A percentile compares a stretch with the other conserved stretches of the same genome.
phyloP scores from a whole-genome alignment of 2,113 vertebrate genomes.

The Hemibagrus wyckioides region DNA sequence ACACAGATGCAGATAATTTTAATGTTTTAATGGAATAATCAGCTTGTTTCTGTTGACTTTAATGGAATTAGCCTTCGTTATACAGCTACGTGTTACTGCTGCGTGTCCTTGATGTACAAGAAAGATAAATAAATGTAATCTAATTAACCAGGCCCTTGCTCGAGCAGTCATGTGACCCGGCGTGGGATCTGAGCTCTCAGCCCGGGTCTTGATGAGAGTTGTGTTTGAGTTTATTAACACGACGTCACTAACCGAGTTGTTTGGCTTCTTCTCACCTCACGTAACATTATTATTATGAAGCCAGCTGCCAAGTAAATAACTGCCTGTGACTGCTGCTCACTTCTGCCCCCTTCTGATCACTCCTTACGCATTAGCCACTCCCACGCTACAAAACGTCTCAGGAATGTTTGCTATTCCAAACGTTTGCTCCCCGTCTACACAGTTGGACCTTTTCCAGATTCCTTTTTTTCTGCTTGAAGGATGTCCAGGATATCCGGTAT shows the following conservation, averaged over 20 bases:
- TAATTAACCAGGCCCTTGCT: neutral
- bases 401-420: neutral
- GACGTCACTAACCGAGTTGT: neutral
- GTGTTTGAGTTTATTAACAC: neutral
- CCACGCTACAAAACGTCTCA: neutral
- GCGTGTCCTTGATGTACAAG: neutral
- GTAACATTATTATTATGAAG: neutral
- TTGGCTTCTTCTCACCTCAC: neutral
- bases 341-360: constrained; percentile 7
- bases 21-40: neutral
- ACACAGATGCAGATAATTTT: neutral
- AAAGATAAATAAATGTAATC: neutral
- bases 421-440: neutral
- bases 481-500: constrained; percentile 15
- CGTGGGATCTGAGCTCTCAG: neutral
- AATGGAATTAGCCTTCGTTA: neutral
- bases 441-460: neutral
- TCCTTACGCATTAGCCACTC: neutral
- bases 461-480: neutral
- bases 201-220: neutral
- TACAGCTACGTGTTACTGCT: neutral
- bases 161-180: neutral
- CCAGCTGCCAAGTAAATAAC: neutral
- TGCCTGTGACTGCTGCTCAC: neutral
- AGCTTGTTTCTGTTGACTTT: neutral